Base-by-base conservation (phyloP, 2,113 vertebrate species). In the Seriola quinqueradiata region DNA sequence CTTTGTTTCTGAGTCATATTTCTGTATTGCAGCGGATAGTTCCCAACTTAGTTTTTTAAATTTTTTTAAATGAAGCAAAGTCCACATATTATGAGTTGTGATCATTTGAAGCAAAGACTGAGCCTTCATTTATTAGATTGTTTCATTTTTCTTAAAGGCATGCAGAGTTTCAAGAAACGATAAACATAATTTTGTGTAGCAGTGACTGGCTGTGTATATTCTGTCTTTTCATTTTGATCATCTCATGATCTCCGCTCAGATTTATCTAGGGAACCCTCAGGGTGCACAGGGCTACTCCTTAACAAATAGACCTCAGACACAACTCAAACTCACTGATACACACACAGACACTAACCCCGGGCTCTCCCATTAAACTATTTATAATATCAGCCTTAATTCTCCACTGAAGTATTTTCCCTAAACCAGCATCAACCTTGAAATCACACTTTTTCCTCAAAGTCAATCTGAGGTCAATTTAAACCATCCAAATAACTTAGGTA, bases 381-480 rank as follows among this genome's bases (percentile, higher is more conserved):
- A n/a, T 58, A 64, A 68, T 42, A 34, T 63, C 73, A 81, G 40
- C 50, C 23, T 40, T 44, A 8, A 68, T 52, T 16, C 50, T 79
- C 19, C 44, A 8, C 61, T 68, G 34, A 40, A 80, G 68, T 63
- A 13, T 63, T 64, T 70, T 48, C 72, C 71, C 38, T 34, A 59
- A 76, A 84, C 59, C 46, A 64, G 70, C 23, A 71, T 78, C 42
- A 5, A 66, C 70, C 48, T 67, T 75, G 23, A 40, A 61, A 17
- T 40, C 16, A 0, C 10, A 5, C 65, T 59, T 38, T 32, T 10
- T 23, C 11, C 32, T 69, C 65, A 66, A 55, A 69, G 55, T 57
- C 58, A 65, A 5, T 63, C 55, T 8, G 0, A 46, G 0, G 38
- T 58, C 34, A 19, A 17, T 61, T 61, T 4, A 1, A 23, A 25